Evolutionary conservation across 2,888 invertebrate genomes (phyloP).

Genomic region (Carterocephalus palaemon): DNA sequence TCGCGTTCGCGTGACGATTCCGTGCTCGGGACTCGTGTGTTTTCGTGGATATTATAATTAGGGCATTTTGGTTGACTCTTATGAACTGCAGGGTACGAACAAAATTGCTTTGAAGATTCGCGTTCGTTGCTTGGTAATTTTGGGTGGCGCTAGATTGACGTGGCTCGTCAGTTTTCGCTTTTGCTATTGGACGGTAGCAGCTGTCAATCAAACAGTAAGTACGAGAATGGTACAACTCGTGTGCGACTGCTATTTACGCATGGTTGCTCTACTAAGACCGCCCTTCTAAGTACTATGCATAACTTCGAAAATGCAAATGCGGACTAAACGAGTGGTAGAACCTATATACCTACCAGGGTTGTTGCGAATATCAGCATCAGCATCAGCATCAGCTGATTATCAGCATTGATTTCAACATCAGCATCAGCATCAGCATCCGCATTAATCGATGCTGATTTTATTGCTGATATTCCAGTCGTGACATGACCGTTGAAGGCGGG

Average conservation of each 20-base stretch:
- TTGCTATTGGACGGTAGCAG: constrained; percentile 87
- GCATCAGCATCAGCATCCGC: no score
- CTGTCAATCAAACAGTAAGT: constrained; percentile 85
- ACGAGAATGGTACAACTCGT: no score
- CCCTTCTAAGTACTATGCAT: constrained; percentile 33
- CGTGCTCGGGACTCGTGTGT: constrained; percentile 46
- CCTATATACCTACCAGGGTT: no score
- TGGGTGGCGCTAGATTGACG: constrained; percentile 82
- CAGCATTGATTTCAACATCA: no score
- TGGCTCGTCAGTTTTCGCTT: constrained; percentile 86
- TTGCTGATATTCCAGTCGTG: no score
- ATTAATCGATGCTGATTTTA: no score
- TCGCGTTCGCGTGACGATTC: constrained; percentile 73
- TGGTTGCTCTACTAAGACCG: constrained; percentile 45
- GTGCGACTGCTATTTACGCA: constrained; percentile 70
- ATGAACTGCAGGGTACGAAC: constrained; percentile 43
- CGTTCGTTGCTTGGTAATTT: constrained; percentile 48
- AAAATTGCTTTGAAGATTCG: constrained; percentile 40
- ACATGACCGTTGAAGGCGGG: no score
- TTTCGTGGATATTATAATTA: constrained; percentile 53
- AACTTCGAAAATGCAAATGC: no score
- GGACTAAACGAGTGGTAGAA: no score
- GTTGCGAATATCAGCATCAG: no score
- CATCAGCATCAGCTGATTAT: no score
- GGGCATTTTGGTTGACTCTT: constrained; percentile 42